Base-by-base conservation (phyloP, 2,113 vertebrate genomes). In the Anseranas semipalmata region DNA sequence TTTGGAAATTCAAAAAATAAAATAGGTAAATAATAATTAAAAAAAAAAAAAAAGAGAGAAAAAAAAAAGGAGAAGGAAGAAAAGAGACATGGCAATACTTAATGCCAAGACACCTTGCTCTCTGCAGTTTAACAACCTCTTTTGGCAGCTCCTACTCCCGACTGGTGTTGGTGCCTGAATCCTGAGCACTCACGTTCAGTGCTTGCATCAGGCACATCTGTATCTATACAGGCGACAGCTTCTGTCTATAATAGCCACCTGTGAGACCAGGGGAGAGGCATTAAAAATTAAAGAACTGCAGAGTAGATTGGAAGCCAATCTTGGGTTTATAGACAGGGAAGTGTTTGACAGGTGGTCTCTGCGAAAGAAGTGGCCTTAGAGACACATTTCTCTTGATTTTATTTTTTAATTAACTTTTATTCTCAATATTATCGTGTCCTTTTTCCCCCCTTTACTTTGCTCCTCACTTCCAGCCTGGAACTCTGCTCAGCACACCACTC, bases 341-440 rank as follows among this genome's bases (percentile, higher is more conserved):
- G 93, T 7, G 20, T 97, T 97, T 97, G 98, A 98, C 98, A 98
- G 98, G 98, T 98, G 98, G 98, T 97, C 96, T 95, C 95, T 73
- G 94, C 27, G 28, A 96, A 96, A 96, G 95, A 97, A 95, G 88
- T 97, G 98, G 98, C 98, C 98, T 98, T 70, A 5, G 98, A 98
- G 98, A 98, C 96, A 98, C 98, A 98, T 98, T 98, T 89, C 97
- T 98, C 97, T 96, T 97, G 97, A 98, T 98, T 98, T 98, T 98
- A 98, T 98, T 98, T 98, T 98, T 98, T 98, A 98, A 98, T 98
- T 98, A 98, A 98, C 96, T 98, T 98, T 98, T 97, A 97, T 97
- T 97, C 96, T 97, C 97, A 82, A 85, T 92, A 96, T 97, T 97
- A 76, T 93, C 84, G 27, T 95, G 82, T 80, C 93, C 90, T 96